phyloP scores from a whole-genome alignment of 2,888 invertebrate species.

The Drosophila basisetae region DNA sequence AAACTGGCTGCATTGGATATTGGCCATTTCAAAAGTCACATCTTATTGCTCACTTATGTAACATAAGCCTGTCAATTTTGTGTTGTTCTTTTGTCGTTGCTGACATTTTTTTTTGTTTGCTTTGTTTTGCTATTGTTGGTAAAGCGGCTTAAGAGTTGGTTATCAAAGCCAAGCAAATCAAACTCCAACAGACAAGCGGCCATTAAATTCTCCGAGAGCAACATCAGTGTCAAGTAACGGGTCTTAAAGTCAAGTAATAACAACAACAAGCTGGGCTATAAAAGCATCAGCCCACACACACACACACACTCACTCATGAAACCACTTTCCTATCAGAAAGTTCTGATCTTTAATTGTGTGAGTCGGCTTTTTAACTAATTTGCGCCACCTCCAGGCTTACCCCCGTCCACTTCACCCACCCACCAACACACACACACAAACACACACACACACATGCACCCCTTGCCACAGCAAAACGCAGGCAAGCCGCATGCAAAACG shows the following conservation, averaged over 20 bases:
- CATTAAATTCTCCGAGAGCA: slow-evolving; percentile 51
- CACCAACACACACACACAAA: slow-evolving; percentile 1
- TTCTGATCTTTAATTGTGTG: slow-evolving; percentile 82
- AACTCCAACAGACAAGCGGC: slow-evolving; percentile 45
- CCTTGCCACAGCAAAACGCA: slow-evolving; percentile 40
- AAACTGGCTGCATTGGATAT: background rate
- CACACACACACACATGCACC: slow-evolving; percentile 1
- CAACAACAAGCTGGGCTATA: slow-evolving; percentile 47
- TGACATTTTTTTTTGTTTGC: background rate
- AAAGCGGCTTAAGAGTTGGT: slow-evolving; percentile 42
- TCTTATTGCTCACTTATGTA: background rate
- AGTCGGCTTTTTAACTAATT: slow-evolving; percentile 83
- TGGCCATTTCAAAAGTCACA: background rate
- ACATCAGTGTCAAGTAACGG: slow-evolving; percentile 28
- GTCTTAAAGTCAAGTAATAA: slow-evolving; percentile 45
- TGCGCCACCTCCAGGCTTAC: slow-evolving; percentile 62
- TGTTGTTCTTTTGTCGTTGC: slow-evolving; percentile 14
- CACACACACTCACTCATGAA: slow-evolving; percentile 11
- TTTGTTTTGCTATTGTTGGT: slow-evolving; percentile 4
- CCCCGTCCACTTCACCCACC: background rate
- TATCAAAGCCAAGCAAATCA: slow-evolving; percentile 58
- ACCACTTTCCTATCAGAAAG: slow-evolving; percentile 67
- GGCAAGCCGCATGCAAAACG: slow-evolving; percentile 77
- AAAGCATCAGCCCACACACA: slow-evolving; percentile 45
- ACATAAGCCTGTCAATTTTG: slow-evolving; percentile 46